Percentiles rank a stretch among this genome's conserved stretches.
Conservation (phyloP, 2,113 vertebrate genomes). For the Lontra canadensis region DNA sequence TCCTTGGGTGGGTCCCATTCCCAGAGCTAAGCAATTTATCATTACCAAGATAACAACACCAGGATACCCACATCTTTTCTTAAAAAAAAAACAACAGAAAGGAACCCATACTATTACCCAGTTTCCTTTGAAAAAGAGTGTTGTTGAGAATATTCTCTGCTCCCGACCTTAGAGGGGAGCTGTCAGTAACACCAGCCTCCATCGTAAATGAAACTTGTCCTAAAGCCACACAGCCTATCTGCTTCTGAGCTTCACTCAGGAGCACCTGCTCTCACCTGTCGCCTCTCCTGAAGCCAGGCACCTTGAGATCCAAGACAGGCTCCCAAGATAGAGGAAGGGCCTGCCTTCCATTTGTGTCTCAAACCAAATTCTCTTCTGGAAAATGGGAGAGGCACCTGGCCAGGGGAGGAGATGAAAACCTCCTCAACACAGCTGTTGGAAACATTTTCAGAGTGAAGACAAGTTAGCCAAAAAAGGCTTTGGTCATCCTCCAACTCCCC, state of each 20-base stretch:
- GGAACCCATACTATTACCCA: not conserved
- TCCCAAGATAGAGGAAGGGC: not conserved
- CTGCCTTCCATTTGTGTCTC: not conserved
- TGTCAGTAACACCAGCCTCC: not conserved
- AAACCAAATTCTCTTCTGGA: not conserved
- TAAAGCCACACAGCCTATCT: fast-evolving
- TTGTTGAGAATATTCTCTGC: not conserved
- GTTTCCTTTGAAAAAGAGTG: not conserved
- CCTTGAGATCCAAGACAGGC: not conserved
- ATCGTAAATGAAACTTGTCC: not conserved
- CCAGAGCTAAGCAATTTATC: not conserved
- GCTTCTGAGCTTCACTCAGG: not conserved
- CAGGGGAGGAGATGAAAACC: not conserved
- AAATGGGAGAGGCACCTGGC: fast-evolving
- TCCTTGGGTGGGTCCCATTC: not conserved
- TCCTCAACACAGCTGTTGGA: not conserved
- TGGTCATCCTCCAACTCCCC: not conserved
- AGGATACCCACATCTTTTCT: not conserved
- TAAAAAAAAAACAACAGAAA: conserved; percentile 8
- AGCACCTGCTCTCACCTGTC: not conserved
- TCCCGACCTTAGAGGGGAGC: not conserved
- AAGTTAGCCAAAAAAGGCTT: not conserved
- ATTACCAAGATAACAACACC: not conserved
- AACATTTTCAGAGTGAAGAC: not conserved
- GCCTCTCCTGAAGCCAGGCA: not conserved